Conservation (phyloP, 1,140 invertebrate genomes). For the Brachionus calyciflorus region DNA sequence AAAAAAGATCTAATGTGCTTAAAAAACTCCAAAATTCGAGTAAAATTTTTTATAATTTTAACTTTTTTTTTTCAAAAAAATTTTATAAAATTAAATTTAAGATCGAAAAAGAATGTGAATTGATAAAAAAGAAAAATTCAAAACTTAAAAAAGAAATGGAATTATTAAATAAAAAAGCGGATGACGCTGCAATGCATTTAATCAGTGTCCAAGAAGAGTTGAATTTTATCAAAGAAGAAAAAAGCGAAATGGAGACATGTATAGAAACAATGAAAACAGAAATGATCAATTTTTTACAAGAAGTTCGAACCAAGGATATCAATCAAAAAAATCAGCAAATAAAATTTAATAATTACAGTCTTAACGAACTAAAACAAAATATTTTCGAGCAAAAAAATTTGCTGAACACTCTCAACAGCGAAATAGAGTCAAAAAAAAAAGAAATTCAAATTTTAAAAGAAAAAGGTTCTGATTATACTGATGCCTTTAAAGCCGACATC, state of each 20-base stretch:
- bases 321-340: slow-evolving; percentile 21
- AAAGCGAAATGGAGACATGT: not conserved
- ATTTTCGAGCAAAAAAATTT: slow-evolving; percentile 20
- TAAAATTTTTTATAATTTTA: not conserved
- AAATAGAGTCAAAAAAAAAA: slow-evolving; percentile 22
- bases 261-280: not conserved
- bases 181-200: slow-evolving; percentile 15
- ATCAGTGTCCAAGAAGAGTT: slow-evolving; percentile 23
- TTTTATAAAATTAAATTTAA: not conserved
- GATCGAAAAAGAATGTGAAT: slow-evolving; percentile 9
- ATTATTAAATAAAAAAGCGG: slow-evolving; percentile 35
- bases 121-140: not conserved
- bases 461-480: slow-evolving; percentile 24
- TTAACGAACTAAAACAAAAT: slow-evolving; percentile 6
- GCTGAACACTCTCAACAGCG: not conserved
- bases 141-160: slow-evolving; percentile 34
- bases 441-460: slow-evolving; percentile 28
- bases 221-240: slow-evolving; percentile 2
- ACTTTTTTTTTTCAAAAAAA: not conserved
- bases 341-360: not conserved
- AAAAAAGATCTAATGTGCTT: not conserved
- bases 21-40: not conserved
- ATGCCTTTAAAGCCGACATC: not conserved
- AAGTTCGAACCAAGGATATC: slow-evolving; percentile 1
- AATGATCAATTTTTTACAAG: slow-evolving; percentile 42